Conservation (phyloP, 64 coral and sea anemone species). For the Cladopsammia gracilis region DNA sequence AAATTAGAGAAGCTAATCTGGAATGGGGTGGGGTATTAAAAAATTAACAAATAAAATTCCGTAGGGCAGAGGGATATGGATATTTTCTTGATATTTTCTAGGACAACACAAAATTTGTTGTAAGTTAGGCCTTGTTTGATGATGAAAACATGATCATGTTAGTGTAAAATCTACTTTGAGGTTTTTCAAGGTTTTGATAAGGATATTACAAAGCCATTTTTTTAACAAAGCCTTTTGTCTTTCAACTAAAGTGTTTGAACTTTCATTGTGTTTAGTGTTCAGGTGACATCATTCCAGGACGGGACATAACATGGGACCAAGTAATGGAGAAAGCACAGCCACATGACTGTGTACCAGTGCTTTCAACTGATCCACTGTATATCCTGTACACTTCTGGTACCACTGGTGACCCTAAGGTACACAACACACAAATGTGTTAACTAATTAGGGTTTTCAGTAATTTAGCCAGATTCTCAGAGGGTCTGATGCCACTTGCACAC, state of each 20-base stretch:
- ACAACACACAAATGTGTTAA: not conserved
- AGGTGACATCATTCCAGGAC: conserved; percentile 77
- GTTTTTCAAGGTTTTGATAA: not conserved
- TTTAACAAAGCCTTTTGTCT: not conserved
- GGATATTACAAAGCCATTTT: not conserved
- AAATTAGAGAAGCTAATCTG: too few species aligned
- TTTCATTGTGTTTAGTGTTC: conserved; percentile 62
- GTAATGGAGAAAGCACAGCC: conserved; percentile 88
- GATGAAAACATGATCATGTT: too few species aligned
- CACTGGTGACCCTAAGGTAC: conserved; percentile 96
- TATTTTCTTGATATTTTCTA: too few species aligned
- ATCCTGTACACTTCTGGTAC: conserved; percentile 99
- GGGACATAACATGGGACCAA: conserved; percentile 92
- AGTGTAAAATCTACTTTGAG: too few species aligned
- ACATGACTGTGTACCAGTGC: conserved; percentile 93
- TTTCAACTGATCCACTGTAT: conserved; percentile 93
- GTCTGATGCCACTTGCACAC: too few species aligned
- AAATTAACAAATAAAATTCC: too few species aligned
- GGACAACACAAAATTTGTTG: too few species aligned
- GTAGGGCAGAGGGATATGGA: too few species aligned
- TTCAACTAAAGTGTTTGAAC: not conserved
- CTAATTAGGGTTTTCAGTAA: not conserved
- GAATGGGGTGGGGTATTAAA: too few species aligned
- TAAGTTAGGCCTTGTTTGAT: too few species aligned
- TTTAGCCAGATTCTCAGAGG: too few species aligned